These are phyloP conservation scores for Leptodactylus fuscus DNA, from an alignment of 2,113 vertebrate genomes.

Conservation along the genomic window DNA sequence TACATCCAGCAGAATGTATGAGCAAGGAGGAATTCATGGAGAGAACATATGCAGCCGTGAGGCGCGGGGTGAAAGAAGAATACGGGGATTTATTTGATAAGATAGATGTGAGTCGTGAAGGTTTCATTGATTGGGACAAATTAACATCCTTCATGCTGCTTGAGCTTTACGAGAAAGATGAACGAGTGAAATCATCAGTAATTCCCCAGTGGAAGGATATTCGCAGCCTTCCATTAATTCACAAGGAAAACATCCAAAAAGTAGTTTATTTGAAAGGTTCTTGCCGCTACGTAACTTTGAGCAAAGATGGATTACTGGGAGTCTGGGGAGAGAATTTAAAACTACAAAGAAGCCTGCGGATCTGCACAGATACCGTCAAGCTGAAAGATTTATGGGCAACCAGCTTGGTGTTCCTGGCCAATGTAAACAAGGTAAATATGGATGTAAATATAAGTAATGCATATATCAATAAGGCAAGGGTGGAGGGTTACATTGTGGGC, in stretches of 20 bases:
- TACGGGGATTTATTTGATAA: conserved; percentile 83
- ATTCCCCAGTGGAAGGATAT: conserved; percentile 77
- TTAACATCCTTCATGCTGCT: conserved; percentile 80
- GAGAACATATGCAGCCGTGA: conserved; percentile 68
- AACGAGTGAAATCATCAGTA: conserved; percentile 64
- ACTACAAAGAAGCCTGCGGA: conserved; percentile 72
- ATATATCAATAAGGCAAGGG: conserved; percentile 37
- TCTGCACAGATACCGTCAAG: conserved; percentile 75
- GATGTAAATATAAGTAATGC: conserved; percentile 46
- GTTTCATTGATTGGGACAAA: conserved; percentile 76
- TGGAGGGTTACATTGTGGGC: conserved; percentile 18
- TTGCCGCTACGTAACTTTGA: conserved; percentile 78
- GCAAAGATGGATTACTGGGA: conserved; percentile 77
- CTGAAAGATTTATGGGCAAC: conserved; percentile 85
- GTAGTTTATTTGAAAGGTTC: conserved; percentile 75
- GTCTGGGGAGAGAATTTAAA: conserved; percentile 79
- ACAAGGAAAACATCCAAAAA: conserved; percentile 80
- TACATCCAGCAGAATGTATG: conserved; percentile 65
- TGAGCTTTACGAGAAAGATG: conserved; percentile 79
- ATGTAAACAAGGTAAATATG: conserved; percentile 79
- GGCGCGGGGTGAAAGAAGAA: conserved; percentile 74
- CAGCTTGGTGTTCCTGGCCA: conserved; percentile 77
- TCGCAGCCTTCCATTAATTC: conserved; percentile 72
- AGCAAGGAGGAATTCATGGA: conserved; percentile 75
- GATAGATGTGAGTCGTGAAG: conserved; percentile 75